Evolutionary conservation across 1,140 invertebrate genomes (phyloP).

Genomic region (Halictus rubicundus): DNA sequence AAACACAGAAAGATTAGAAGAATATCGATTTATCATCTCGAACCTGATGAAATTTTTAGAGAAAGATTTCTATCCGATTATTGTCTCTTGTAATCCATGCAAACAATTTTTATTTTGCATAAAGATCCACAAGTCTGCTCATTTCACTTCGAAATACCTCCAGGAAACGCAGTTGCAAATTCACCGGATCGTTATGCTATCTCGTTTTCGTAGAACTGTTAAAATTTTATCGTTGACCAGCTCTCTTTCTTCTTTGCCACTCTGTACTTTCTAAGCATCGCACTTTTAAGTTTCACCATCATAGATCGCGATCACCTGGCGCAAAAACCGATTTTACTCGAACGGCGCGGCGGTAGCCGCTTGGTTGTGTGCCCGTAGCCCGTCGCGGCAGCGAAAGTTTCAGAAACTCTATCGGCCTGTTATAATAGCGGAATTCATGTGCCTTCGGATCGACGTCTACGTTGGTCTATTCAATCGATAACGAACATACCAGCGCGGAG

Average conservation of each 20-base stretch:
- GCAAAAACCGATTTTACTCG: conserved; percentile 16
- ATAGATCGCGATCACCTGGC: not conserved
- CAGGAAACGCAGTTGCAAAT: not conserved
- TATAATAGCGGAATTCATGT: not conserved
- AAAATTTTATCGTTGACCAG: conserved; percentile 15
- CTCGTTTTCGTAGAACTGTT: conserved; percentile 14
- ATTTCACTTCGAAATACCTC: not conserved
- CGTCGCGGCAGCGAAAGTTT: not conserved
- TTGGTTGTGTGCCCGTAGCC: too few species aligned
- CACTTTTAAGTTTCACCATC: conserved; percentile 1
- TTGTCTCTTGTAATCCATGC: too few species aligned
- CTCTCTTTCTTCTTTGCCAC: not conserved
- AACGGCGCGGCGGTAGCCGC: too few species aligned
- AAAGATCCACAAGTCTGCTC: too few species aligned
- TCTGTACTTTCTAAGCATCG: conserved; percentile 5
- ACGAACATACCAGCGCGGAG: not conserved
- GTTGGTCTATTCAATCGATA: not conserved
- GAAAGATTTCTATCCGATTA: too few species aligned
- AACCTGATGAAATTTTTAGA: too few species aligned
- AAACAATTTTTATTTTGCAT: too few species aligned
- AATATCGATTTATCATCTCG: too few species aligned
- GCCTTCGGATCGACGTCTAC: not conserved
- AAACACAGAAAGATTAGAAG: too few species aligned
- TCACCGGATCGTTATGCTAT: not conserved
- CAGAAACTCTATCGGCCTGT: not conserved